Percentiles rank a stretch among this genome's conserved stretches.
These are phyloP conservation scores for Formicarius rufipectus DNA, from an alignment of 2,113 vertebrate species.

Conservation along the genomic window DNA sequence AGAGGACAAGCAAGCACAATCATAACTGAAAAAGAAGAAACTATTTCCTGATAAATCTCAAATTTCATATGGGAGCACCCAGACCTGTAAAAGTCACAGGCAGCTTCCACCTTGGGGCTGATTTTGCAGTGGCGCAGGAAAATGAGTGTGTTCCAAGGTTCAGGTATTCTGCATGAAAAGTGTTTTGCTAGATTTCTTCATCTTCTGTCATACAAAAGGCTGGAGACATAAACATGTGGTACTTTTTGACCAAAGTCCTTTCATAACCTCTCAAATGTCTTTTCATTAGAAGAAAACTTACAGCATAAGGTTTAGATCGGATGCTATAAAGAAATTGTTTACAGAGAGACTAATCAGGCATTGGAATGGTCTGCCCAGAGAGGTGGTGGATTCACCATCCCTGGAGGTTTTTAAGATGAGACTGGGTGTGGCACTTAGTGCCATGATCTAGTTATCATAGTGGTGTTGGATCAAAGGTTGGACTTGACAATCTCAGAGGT, in stretches of 20 bases:
- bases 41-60: not conserved
- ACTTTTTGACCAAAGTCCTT: not conserved
- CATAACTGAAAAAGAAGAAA: not conserved
- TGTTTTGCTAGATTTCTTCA: not conserved
- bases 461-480: no score
- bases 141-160: not conserved
- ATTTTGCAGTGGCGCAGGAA: not conserved
- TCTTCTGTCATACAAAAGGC: not conserved
- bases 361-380: no score
- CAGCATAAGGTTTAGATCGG: no score
- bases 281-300: not conserved
- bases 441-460: no score
- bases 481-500: no score
- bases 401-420: no score
- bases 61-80: not conserved
- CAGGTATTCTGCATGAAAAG: not conserved
- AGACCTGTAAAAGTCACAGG: accelerated
- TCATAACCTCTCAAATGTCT: not conserved
- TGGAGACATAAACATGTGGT: not conserved
- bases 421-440: no score
- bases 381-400: no score
- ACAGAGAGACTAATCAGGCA: no score
- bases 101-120: not conserved
- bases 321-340: no score
- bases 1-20: not conserved